A percentile compares a stretch with the other conserved stretches of the same genome.
These are phyloP conservation scores for Heterotilapia buettikoferi DNA, from an alignment of 2,113 vertebrate species.

Conservation along the genomic window DNA sequence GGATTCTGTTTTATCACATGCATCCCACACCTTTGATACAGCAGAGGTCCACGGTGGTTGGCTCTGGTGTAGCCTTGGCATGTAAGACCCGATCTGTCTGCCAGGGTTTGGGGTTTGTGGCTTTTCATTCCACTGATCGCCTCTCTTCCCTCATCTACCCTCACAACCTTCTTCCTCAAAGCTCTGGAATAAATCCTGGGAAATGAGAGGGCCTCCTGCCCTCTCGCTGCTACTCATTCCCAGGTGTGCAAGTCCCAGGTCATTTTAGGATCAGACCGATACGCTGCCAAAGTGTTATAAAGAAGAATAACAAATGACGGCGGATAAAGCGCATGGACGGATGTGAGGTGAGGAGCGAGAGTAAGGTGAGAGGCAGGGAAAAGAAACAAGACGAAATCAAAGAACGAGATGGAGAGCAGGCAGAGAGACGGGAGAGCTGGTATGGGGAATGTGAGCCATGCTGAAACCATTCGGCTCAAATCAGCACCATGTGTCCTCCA, in stretches of 20 bases:
- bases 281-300: conserved; percentile 8
- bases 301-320: conserved; percentile 32
- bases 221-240: conserved; percentile 54
- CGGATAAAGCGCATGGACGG: neutral
- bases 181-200: conserved; percentile 68
- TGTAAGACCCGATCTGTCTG: conserved; percentile 32
- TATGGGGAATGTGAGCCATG: conserved; percentile 62
- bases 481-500: conserved; percentile 77
- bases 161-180: conserved; percentile 56
- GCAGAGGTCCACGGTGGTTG: conserved; percentile 11
- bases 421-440: neutral
- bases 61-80: conserved; percentile 47
- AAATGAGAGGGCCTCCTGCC: conserved; percentile 76
- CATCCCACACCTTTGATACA: conserved; percentile 36
- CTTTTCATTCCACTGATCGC: conserved; percentile 46
- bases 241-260: conserved; percentile 75
- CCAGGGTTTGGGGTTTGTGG: conserved; percentile 54
- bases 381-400: conserved; percentile 28
- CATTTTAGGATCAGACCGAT: conserved; percentile 56
- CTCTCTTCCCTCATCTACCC: conserved; percentile 53
- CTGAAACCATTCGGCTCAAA: conserved; percentile 76
- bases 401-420: neutral
- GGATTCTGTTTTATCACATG: conserved; percentile 14
- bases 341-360: neutral
- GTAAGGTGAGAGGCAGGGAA: conserved; percentile 39